Percentiles rank a stretch among this genome's conserved stretches.
Evolutionary conservation across 2,113 vertebrate genomes (phyloP).

Genomic region (Eira barbara): DNA sequence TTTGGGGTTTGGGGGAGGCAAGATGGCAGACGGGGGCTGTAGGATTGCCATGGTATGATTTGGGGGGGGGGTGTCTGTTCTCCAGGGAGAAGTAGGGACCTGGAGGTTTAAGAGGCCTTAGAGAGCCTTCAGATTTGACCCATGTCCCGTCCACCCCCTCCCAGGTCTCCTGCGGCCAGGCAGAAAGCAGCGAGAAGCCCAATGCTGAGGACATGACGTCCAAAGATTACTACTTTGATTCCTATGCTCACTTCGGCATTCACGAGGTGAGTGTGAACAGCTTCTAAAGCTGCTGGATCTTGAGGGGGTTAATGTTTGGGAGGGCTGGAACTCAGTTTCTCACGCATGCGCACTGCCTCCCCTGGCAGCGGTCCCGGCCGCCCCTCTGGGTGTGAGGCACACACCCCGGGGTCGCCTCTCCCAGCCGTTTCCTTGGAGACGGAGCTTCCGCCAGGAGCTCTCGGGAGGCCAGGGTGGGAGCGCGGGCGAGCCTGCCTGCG

Average conservation of each 20-base stretch:
- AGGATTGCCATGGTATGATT: neutral
- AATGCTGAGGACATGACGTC: slow-evolving; percentile 96
- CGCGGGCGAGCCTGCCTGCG: neutral
- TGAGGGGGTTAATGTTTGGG: neutral
- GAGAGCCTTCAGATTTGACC: slow-evolving; percentile 35
- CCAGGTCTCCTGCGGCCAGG: slow-evolving; percentile 88
- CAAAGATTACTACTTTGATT: slow-evolving; percentile 97
- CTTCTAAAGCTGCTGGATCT: too few species aligned
- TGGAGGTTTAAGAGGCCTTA: neutral
- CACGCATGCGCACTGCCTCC: neutral
- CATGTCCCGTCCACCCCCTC: neutral
- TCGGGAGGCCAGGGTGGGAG: neutral
- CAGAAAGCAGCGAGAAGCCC: slow-evolving; percentile 90
- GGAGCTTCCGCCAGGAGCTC: neutral
- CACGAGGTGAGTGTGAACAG: slow-evolving; percentile 86
- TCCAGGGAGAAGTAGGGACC: neutral
- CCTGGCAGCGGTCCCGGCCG: neutral
- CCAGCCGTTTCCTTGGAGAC: slow-evolving; percentile 51
- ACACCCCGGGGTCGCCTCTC: neutral
- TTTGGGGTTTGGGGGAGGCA: neutral
- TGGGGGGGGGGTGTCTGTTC: neutral
- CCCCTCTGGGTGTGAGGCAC: neutral
- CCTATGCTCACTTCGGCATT: slow-evolving; percentile 95
- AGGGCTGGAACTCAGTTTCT: neutral
- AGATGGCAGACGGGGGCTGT: neutral